Base-by-base conservation (phyloP, 2,797 vertebrate species). In the Ara ararauna region DNA sequence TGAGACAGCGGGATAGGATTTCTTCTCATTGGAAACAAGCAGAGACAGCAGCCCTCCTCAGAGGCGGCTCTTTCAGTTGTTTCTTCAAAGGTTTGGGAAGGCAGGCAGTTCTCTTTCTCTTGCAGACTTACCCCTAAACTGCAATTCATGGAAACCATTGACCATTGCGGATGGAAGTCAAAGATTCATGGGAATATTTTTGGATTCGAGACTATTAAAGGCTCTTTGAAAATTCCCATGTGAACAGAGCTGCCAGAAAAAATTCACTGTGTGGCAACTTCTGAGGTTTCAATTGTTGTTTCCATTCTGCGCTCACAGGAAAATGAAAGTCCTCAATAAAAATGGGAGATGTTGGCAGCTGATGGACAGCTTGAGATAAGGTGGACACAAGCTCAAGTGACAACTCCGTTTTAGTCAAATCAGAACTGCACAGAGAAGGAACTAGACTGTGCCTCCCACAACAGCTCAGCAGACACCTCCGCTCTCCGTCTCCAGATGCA, bases 281-380 rank as follows among this genome's bases (percentile, higher is more conserved):
- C 87, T 94, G 94, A 94, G 93, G 92, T 97, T 95, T 96, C 86
- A 61, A 32, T 92, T 95, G 78, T 85, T 95, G 81, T 90, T 95
- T 92, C 92, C 78, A 67, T 82, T 95, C 81, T 45, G 47, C 0
- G 0, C 77, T 94, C 53, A 19, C 26, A 85, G 77, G 80, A 85
- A 89, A 92, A 79, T 34, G 62, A 36, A 86, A 82, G n/a, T 77
- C 71, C 87, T 89, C 64, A 38, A 61, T 71, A 76, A 82, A 92
- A 90, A 67, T 29, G 36, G 40, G 78, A 89, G 71, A 16, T 58
- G 40, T n/a, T 67, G 9, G 66, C 44, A 87, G 62, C 76, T 78
- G 58, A 85, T 54, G 53, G 60, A 74, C 56, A 81, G 44, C 44
- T 85, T 38, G 36, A 78, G 51, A 77, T 48, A 51, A 90, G 32